Evolutionary conservation across 2,888 invertebrate genomes (phyloP).

Genomic region (Drosophila phalerata): DNA sequence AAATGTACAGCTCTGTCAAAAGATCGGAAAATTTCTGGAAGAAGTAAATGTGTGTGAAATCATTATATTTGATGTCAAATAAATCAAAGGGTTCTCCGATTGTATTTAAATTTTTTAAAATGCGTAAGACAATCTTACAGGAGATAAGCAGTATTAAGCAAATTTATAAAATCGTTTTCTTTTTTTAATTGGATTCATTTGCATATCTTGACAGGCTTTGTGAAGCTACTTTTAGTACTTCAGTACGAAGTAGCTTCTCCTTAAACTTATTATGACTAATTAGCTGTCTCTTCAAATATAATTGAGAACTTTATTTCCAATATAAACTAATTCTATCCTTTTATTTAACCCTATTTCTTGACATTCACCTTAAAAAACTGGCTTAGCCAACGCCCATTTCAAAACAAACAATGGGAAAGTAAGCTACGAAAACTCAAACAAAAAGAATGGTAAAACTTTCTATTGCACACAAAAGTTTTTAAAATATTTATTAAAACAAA

Average conservation of each 20-base stretch:
- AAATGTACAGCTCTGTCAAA: neutral
- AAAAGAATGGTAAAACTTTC: conserved; percentile 17
- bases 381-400: conserved; percentile 15
- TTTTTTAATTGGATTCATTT: conserved; percentile 20
- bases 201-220: conserved; percentile 27
- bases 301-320: conserved; percentile 8
- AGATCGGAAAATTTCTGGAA: neutral
- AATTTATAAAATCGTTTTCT: conserved; percentile 14
- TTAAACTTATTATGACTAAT: conserved; percentile 4
- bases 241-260: neutral
- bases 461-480: conserved; percentile 48
- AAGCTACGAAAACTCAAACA: conserved; percentile 21
- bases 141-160: neutral
- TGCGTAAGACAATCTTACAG: neutral
- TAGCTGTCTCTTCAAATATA: neutral
- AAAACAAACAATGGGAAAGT: conserved; percentile 26
- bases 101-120: neutral
- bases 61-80: neutral
- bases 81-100: neutral
- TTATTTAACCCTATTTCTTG: conserved; percentile 15
- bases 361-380: neutral
- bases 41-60: neutral
- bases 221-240: conserved; percentile 1
- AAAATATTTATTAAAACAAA: conserved; percentile 32
- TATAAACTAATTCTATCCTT: conserved; percentile 20